Conservation (phyloP, 2,113 vertebrate species). For the Cynocephalus volans region DNA sequence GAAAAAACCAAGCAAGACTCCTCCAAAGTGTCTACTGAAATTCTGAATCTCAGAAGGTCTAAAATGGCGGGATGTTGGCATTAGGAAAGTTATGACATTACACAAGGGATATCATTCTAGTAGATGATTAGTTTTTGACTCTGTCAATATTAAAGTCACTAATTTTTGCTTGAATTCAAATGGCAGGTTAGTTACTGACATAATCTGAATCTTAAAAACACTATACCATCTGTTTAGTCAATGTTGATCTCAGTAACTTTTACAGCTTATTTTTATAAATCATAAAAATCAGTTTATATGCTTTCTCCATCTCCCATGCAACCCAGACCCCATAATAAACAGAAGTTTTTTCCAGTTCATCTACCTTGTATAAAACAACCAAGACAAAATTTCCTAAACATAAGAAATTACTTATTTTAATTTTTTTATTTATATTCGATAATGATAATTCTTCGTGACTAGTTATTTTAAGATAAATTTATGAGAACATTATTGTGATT, state of each 20-base stretch:
- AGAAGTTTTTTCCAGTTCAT: not conserved
- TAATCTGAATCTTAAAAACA: not conserved
- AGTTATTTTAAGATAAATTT: conserved; percentile 5
- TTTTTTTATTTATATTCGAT: not conserved
- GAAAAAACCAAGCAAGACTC: not conserved
- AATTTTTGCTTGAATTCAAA: not conserved
- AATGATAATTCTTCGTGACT: not conserved
- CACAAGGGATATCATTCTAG: not conserved
- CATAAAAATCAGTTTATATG: not conserved
- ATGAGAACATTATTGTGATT: not conserved
- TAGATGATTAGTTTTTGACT: not conserved
- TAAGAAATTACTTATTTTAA: not conserved
- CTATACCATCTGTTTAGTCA: not conserved
- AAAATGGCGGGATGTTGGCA: not conserved
- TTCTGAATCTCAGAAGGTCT: not conserved
- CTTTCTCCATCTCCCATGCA: not conserved
- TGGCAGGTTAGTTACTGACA: not conserved
- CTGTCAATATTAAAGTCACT: not conserved
- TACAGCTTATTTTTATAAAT: conserved; percentile 30
- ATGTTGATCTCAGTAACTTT: not conserved
- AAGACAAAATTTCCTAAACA: not conserved
- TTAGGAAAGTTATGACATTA: not conserved
- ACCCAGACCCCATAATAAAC: not conserved
- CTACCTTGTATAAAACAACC: not conserved
- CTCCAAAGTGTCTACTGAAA: not conserved